Conservation (phyloP, 1,140 invertebrate species). For the Drosophila yakuba region DNA sequence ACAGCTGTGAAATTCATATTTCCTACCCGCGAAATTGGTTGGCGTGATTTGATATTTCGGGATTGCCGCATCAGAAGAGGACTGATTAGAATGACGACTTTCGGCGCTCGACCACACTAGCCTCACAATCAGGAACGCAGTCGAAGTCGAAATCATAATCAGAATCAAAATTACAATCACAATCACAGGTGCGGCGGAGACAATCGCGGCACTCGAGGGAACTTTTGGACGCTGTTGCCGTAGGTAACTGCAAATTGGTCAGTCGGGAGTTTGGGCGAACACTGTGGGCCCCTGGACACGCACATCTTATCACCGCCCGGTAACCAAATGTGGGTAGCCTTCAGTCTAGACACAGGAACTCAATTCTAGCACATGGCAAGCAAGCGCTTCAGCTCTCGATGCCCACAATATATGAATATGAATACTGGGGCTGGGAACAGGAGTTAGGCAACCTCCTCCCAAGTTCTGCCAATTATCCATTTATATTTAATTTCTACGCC, state of each 20-base stretch:
- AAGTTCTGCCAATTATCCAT: too few species aligned
- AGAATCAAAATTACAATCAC: background rate
- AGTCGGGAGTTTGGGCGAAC: slow-evolving; percentile 7
- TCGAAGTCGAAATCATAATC: background rate
- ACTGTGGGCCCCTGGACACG: slow-evolving; percentile 21
- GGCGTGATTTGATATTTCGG: slow-evolving; percentile 12
- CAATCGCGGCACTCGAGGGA: slow-evolving; percentile 1
- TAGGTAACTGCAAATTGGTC: slow-evolving; percentile 38
- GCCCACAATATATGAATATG: background rate
- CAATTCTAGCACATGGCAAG: background rate
- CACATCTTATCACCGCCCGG: slow-evolving; percentile 58
- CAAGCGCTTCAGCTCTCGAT: background rate
- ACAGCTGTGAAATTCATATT: slow-evolving; percentile 11
- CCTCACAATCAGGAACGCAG: background rate
- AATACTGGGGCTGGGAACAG: too few species aligned
- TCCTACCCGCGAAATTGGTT: background rate
- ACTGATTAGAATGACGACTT: slow-evolving; percentile 26
- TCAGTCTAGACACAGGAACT: background rate
- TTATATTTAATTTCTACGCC: background rate
- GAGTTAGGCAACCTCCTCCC: background rate
- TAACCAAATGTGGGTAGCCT: slow-evolving; percentile 41
- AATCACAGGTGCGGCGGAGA: slow-evolving; percentile 7
- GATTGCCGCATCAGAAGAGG: slow-evolving; percentile 17
- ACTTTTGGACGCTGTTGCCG: slow-evolving; percentile 32
- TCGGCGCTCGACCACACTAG: background rate